Conservation (phyloP, 2,797 vertebrate species). For the Lutjanus campechanus region DNA sequence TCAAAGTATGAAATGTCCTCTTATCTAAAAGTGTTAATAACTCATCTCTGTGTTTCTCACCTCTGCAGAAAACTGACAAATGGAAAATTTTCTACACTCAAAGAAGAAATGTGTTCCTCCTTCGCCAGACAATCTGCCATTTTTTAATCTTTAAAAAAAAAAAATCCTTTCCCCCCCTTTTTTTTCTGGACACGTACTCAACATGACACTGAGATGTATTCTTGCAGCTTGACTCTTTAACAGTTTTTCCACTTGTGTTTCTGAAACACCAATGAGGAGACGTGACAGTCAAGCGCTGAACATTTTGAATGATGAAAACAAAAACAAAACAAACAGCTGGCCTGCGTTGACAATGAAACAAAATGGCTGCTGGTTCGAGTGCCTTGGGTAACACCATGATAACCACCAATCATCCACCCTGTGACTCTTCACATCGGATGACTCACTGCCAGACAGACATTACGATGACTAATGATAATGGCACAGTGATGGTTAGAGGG, state of each 20-base stretch:
- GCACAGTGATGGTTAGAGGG: slow-evolving; percentile 74
- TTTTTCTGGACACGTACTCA: slow-evolving; percentile 57
- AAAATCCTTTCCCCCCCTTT: neutral
- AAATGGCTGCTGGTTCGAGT: slow-evolving; percentile 80
- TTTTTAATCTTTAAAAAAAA: neutral
- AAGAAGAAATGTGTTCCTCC: slow-evolving; percentile 52
- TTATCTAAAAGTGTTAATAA: neutral
- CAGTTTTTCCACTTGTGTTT: slow-evolving; percentile 44
- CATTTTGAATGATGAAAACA: slow-evolving; percentile 55
- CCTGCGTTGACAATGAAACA: slow-evolving; percentile 81
- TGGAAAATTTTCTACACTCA: slow-evolving; percentile 58
- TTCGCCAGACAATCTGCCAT: slow-evolving; percentile 17
- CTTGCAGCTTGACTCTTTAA: slow-evolving; percentile 26
- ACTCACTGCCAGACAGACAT: slow-evolving; percentile 77
- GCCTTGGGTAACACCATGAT: slow-evolving; percentile 68
- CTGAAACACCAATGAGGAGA: slow-evolving; percentile 53
- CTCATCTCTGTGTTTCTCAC: slow-evolving; percentile 54
- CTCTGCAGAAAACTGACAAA: slow-evolving; percentile 67
- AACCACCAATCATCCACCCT: slow-evolving; percentile 52
- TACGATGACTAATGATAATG: slow-evolving; percentile 75
- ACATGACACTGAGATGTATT: slow-evolving; percentile 51
- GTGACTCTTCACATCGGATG: slow-evolving; percentile 47
- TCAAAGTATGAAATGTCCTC: slow-evolving; percentile 3
- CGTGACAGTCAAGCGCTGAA: slow-evolving; percentile 52
- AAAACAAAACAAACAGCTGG: slow-evolving; percentile 70